Evolutionary conservation across 2,797 vertebrate species (phyloP), one percentile per base, ranked within the genome.

Genomic region (Otolemur crassicaudatus): DNA sequence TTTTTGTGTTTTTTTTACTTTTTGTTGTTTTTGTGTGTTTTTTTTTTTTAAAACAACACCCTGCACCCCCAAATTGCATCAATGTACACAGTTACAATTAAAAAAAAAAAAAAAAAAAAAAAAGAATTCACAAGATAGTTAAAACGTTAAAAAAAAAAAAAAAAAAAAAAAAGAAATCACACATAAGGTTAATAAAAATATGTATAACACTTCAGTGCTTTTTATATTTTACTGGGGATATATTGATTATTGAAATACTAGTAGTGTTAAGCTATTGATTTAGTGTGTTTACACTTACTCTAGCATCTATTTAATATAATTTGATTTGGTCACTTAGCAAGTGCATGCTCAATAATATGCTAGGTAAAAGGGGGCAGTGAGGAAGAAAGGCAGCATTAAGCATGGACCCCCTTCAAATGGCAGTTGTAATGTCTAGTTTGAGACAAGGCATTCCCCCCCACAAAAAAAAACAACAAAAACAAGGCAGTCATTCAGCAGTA

Each of bases 281-380:
- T 91, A 87, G 37, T 56, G 25, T 81, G 77, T 93, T 96, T 92
- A 82, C 40, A 79, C 37, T 94, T 63, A 94, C 22, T 67, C 9
- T 43, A 84, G 46, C 82, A 92, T 90, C 73, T 80, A 70, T 40
- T 79, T 84, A 58, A 29, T 73, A 37, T 61, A 63, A 79, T 84
- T 93, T 77, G 63, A 17, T 80, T 95, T 34, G 43, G n/a, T 70
- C 89, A 93, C 7, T 93, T 93, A 58, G 9, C 53, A 95, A 82
- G 22, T 77, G 56, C 76, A 10, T 92, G 34, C 58, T n/a, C 65
- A 53, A 73, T n/a, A 84, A 90, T 80, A 92, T 80, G 31, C 79
- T 84, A 92, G 19, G 70, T 92, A 25, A 70, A 23, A 34, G 69
- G 27, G 16, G 69, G 5, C 76, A 86, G 25, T 76, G 53, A 85